Percentiles rank a stretch among this genome's conserved stretches.
Conservation (phyloP, 1,140 invertebrate species). For the Periplaneta americana region DNA sequence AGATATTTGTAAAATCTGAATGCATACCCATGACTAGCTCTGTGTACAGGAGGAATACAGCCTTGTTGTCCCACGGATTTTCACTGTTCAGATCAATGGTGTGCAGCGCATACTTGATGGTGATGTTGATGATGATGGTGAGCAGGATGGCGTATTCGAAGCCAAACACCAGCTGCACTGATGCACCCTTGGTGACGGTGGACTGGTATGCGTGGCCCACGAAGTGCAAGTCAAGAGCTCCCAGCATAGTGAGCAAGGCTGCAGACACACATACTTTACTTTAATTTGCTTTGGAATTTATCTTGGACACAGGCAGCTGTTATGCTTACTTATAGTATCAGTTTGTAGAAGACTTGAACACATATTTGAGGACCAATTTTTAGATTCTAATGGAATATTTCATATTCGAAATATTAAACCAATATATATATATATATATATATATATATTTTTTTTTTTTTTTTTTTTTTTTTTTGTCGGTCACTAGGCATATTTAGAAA, state of each 20-base stretch:
- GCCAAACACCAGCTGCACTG: conserved; percentile 97
- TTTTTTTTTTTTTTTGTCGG: too few species aligned
- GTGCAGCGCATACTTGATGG: conserved; percentile 94
- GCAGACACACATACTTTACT: too few species aligned
- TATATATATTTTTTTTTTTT: too few species aligned
- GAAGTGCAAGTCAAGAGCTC: conserved; percentile 80
- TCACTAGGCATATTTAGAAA: too few species aligned
- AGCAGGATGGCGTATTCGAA: conserved; percentile 98
- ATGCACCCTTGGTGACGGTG: conserved; percentile 91
- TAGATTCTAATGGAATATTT: too few species aligned
- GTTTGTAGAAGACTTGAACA: too few species aligned
- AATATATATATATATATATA: too few species aligned
- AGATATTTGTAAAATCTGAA: background rate
- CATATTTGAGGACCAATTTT: too few species aligned
- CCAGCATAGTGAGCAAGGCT: conserved; percentile 73
- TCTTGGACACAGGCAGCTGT: too few species aligned
- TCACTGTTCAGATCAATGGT: conserved; percentile 91
- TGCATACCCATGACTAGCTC: conserved; percentile 90
- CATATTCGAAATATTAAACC: too few species aligned
- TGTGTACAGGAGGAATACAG: conserved; percentile 93
- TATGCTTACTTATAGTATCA: too few species aligned
- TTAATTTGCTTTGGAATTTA: too few species aligned
- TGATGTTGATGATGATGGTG: conserved; percentile 89
- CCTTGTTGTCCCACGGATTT: conserved; percentile 99
- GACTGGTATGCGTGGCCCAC: conserved; percentile 92